phyloP scores from a whole-genome alignment of 2,797 vertebrate genomes.

The Potorous gilbertii region DNA sequence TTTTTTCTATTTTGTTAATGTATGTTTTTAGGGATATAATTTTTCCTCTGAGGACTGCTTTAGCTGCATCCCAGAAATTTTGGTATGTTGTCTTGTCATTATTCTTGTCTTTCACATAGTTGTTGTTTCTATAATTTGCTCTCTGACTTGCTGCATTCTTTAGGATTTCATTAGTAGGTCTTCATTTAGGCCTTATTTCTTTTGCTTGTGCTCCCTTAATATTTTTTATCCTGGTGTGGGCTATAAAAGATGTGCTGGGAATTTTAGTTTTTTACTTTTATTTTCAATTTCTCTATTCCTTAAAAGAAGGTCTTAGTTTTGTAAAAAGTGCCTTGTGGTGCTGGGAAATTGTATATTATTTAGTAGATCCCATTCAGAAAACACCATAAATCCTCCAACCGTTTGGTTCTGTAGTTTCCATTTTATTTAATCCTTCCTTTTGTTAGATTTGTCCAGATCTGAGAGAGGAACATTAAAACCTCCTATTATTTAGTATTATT shows the following conservation, averaged over 20 bases:
- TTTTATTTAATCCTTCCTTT: background rate
- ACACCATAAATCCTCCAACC: background rate
- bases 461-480: background rate
- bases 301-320: background rate
- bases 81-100: background rate
- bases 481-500: background rate
- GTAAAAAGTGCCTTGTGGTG: background rate
- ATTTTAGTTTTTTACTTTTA: background rate
- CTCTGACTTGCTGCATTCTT: background rate
- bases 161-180: background rate
- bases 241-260: background rate
- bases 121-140: background rate
- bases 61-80: slow-evolving; percentile 1
- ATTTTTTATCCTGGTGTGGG: background rate
- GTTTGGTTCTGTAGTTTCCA: background rate
- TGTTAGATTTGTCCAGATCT: background rate
- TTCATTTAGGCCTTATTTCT: background rate
- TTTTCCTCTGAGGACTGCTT: slow-evolving; percentile 2
- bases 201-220: background rate
- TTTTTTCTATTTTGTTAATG: background rate
- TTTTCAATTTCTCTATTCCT: background rate
- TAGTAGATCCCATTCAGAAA: background rate
- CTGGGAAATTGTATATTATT: background rate
- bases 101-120: background rate
- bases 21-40: background rate